Evolutionary conservation across 1,140 invertebrate species (phyloP).

Genomic region (Sycobia sp.): DNA sequence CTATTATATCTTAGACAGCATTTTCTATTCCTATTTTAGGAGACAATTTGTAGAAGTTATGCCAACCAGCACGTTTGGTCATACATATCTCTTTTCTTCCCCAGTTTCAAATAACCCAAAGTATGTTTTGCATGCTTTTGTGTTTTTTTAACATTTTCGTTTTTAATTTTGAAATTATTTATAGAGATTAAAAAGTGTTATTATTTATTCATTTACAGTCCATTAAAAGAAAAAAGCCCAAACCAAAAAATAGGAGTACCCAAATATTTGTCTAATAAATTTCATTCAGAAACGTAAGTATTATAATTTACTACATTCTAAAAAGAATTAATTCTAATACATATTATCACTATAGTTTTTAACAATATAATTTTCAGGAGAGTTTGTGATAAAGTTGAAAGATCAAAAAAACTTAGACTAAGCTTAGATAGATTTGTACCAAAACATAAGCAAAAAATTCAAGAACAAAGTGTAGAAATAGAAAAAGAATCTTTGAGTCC

Average conservation of each 20-base stretch:
- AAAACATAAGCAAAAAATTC: constrained; percentile 47
- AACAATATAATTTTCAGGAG: constrained; percentile 37
- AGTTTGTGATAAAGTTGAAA: constrained; percentile 49
- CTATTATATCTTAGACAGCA: constrained; percentile 8
- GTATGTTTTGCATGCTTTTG: constrained; percentile 39
- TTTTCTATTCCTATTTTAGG: constrained; percentile 40
- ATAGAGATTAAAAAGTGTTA: neutral
- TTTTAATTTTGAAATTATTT: neutral
- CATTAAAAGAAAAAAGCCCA: constrained; percentile 43
- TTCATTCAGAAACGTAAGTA: constrained; percentile 42
- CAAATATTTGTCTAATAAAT: constrained; percentile 39
- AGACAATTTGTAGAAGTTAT: constrained; percentile 42
- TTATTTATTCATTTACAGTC: constrained; percentile 32
- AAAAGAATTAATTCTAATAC: too few relatives aligned
- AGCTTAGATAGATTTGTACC: constrained; percentile 54
- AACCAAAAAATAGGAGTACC: constrained; percentile 39
- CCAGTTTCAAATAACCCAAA: constrained; percentile 46
- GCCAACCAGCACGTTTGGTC: constrained; percentile 38
- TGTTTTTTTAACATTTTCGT: constrained; percentile 6
- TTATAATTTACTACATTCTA: neutral
- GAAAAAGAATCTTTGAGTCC: constrained; percentile 38
- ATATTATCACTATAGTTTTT: too few relatives aligned
- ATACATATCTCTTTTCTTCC: constrained; percentile 38
- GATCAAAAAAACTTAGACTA: constrained; percentile 52
- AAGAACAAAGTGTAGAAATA: constrained; percentile 38